Percentiles rank a stretch among this genome's conserved stretches.
These are phyloP conservation scores for Vandiemenella viatica DNA, from an alignment of 2,888 invertebrate genomes.

Conservation along the genomic window DNA sequence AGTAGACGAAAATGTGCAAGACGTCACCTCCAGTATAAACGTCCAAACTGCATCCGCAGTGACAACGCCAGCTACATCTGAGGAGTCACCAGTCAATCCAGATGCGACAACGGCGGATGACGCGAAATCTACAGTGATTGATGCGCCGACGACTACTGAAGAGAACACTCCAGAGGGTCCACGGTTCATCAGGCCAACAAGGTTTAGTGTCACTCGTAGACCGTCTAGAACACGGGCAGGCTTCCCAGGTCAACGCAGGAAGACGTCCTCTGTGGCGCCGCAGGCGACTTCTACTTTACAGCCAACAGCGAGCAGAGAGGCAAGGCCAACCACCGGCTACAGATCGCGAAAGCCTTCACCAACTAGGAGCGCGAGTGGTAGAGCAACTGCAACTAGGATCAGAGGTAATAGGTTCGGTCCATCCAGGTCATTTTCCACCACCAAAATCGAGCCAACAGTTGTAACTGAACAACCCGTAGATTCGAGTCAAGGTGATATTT, in stretches of 20 bases:
- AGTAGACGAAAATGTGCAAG: no score
- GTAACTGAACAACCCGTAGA: neutral
- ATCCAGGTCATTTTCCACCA: neutral
- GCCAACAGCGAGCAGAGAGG: neutral
- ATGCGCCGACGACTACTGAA: neutral
- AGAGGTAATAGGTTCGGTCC: neutral
- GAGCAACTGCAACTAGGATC: neutral
- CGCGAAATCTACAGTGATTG: neutral
- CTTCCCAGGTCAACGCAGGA: constrained; percentile 8
- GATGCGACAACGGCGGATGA: neutral
- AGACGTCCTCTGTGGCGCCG: neutral
- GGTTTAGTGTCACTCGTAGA: constrained; percentile 16
- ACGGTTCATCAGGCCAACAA: constrained; percentile 16
- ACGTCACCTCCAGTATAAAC: no score
- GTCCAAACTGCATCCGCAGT: neutral
- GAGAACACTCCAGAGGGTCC: constrained; percentile 14
- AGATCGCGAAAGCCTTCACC: neutral
- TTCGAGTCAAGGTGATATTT: no score
- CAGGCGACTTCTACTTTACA: neutral
- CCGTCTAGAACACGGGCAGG: constrained; percentile 15
- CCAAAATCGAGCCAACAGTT: neutral
- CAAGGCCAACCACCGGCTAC: neutral
- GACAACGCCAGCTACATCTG: neutral
- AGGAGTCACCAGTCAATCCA: neutral
- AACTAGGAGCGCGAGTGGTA: neutral